These are phyloP conservation scores for Dicyrtoma fusca DNA, from an alignment of 2,888 invertebrate genomes.

Conservation along the genomic window DNA sequence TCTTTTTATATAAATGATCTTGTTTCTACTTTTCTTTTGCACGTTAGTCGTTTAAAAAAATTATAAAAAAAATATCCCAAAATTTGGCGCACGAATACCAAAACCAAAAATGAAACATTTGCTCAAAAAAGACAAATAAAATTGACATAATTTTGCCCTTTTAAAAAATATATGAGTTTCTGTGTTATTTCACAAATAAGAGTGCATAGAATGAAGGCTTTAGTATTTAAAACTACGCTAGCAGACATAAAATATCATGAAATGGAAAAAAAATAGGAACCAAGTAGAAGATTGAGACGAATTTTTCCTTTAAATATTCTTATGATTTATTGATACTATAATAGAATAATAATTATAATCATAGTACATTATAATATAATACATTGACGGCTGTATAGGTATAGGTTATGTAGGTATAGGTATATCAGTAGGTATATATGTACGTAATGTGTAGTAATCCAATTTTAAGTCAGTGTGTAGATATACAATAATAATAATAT, in stretches of 20 bases:
- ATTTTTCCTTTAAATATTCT: slow-evolving; percentile 14
- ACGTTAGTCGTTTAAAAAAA: not conserved
- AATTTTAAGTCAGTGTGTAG: too few relatives aligned
- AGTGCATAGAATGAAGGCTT: too few relatives aligned
- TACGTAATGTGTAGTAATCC: not conserved
- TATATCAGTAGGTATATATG: not conserved
- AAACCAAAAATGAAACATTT: not conserved
- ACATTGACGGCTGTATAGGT: slow-evolving; percentile 23
- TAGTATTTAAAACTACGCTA: too few relatives aligned
- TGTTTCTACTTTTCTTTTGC: not conserved
- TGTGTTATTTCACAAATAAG: too few relatives aligned
- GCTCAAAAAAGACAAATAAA: too few relatives aligned
- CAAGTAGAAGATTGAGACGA: not conserved
- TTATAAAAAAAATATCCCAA: not conserved
- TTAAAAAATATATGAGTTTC: too few relatives aligned
- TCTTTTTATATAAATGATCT: not conserved
- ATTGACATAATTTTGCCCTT: too few relatives aligned
- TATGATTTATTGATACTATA: slow-evolving; percentile 22
- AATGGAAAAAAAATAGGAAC: not conserved
- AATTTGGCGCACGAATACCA: too few relatives aligned
- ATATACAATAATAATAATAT: not conserved
- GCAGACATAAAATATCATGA: too few relatives aligned
- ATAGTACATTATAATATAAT: slow-evolving; percentile 20
- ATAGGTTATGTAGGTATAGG: slow-evolving; percentile 3
- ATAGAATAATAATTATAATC: slow-evolving; percentile 20